Evolutionary conservation across 2,797 vertebrate species (phyloP), one percentile per base, ranked within the genome.

Genomic region (Allobates femoralis): DNA sequence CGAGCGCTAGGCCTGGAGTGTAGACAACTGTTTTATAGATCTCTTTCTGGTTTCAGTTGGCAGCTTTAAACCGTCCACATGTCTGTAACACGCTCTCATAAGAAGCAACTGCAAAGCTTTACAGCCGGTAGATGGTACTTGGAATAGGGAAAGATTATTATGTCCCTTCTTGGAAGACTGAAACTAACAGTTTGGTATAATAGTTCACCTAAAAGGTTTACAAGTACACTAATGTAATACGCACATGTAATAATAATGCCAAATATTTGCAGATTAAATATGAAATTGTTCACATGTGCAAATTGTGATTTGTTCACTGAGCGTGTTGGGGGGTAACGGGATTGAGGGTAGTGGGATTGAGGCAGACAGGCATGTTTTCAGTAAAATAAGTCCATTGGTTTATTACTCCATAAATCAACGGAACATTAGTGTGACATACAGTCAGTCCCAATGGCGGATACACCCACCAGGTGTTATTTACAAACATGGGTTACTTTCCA

Each of bases 1-100:
- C 79, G 76, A 84, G 46, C 78, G 69, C 66, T 28, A 4, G 69
- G 28, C 26, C 67, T 32, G 34, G 30, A 58, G 51, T n/a, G 81
- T 69, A 76, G 82, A 85, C 86, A 88, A 88, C 82, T 88, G 86
- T 81, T 87, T 62, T 75, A 80, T 74, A 32, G 58, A 88, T 88
- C 81, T 88, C 69, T 81, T 88, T 67, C 75, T 83, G 81, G 82
- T 80, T 66, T 81, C 69, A 85, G 46, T 85, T 88, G 78, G 69
- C 67, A 81, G 60, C 77, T 67, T 78, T 88, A 88, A 81, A 67
- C 56, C 62, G 71, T 77, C 34, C 82, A 84, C 69, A 85, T 81
- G 82, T 81, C 50, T 79, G 66, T 55, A 62, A 74, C 71, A 83
- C 67, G 71, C 56, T 53, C 66, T 79, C 55, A 53, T 64, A 84